These are phyloP conservation scores for Schlechtendalia chinensis DNA, from an alignment of 1,140 invertebrate genomes.

Conservation along the genomic window DNA sequence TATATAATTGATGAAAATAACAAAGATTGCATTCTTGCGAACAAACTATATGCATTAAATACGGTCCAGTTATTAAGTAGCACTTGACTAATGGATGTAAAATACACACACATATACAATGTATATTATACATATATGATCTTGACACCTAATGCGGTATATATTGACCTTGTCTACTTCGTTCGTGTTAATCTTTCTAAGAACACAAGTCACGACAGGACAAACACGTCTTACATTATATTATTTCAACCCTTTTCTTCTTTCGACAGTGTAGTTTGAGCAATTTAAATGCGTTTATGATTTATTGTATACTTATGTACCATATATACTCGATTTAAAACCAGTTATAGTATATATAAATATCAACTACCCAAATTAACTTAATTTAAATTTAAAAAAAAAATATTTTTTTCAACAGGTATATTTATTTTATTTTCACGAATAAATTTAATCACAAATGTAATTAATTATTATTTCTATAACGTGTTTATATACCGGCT, in stretches of 20 bases:
- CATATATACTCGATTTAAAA: too few relatives aligned
- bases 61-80: conserved; percentile 44
- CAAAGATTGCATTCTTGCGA: conserved; percentile 1
- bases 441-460: too few relatives aligned
- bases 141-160: conserved; percentile 5
- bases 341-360: too few relatives aligned
- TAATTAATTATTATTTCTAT: too few relatives aligned
- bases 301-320: neutral
- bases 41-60: neutral
- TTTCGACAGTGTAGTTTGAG: neutral
- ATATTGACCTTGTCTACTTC: conserved; percentile 1
- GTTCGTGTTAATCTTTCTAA: neutral
- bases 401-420: too few relatives aligned
- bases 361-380: too few relatives aligned
- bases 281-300: neutral
- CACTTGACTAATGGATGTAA: conserved; percentile 36
- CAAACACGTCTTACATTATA: neutral
- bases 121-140: neutral
- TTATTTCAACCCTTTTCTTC: neutral
- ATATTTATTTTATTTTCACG: too few relatives aligned
- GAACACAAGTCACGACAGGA: neutral
- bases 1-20: neutral
- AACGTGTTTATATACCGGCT: too few relatives aligned
- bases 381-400: too few relatives aligned
- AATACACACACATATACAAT: neutral